phyloP scores from a whole-genome alignment of 2,888 invertebrate species.

The Hemaris fuciformis region DNA sequence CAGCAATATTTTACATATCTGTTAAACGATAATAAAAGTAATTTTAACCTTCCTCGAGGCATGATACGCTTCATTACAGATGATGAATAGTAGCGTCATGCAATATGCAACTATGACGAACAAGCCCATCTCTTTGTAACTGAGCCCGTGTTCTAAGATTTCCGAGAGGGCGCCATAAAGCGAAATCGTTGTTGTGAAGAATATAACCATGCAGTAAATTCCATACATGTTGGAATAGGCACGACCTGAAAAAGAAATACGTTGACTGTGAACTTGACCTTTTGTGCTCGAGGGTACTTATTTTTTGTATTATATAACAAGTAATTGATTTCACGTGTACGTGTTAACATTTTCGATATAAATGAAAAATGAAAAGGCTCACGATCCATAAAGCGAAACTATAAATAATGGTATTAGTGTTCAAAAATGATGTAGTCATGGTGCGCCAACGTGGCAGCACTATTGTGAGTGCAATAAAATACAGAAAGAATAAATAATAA shows the following conservation, averaged over 20 bases:
- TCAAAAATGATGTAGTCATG: too few relatives aligned
- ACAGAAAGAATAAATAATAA: too few relatives aligned
- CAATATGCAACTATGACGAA: slow-evolving; percentile 87
- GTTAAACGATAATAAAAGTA: background rate
- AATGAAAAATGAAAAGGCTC: too few relatives aligned
- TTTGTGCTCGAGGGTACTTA: too few relatives aligned
- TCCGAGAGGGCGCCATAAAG: slow-evolving; percentile 87
- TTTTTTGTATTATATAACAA: too few relatives aligned
- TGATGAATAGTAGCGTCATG: slow-evolving; percentile 85
- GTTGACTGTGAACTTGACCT: background rate
- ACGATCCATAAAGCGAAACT: too few relatives aligned
- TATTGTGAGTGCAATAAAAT: too few relatives aligned
- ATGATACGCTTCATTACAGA: slow-evolving; percentile 88
- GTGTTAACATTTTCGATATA: too few relatives aligned
- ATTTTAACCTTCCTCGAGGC: slow-evolving; percentile 83
- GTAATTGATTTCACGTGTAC: too few relatives aligned
- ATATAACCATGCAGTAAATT: slow-evolving; percentile 87
- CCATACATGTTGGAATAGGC: slow-evolving; percentile 90
- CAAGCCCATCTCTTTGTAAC: slow-evolving; percentile 86
- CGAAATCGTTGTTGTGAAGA: slow-evolving; percentile 88
- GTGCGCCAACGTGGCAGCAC: too few relatives aligned
- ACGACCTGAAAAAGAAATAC: slow-evolving; percentile 58
- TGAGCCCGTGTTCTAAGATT: slow-evolving; percentile 86
- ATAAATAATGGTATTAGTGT: too few relatives aligned
- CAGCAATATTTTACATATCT: background rate